These are phyloP conservation scores for Antechinus flavipes DNA, from an alignment of 2,113 vertebrate genomes.

Conservation along the genomic window DNA sequence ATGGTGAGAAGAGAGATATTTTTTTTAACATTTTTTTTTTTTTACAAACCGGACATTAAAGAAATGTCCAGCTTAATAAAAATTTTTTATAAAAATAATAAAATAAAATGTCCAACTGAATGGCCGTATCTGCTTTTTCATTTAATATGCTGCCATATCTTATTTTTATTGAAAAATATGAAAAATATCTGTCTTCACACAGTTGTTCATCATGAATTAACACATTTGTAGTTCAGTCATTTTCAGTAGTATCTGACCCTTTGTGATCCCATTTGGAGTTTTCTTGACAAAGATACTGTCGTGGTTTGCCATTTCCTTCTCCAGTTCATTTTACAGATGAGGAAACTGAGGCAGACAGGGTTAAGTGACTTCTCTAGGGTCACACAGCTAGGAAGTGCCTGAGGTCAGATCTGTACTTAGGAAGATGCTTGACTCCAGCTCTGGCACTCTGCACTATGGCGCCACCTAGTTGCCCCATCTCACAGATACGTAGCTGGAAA, in stretches of 20 bases:
- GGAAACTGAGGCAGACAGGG: not conserved
- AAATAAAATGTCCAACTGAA: too few species aligned
- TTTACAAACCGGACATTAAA: not conserved
- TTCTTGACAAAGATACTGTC: not conserved
- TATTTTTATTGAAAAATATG: not conserved
- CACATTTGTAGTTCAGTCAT: not conserved
- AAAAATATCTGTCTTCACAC: not conserved
- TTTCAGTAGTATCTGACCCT: not conserved
- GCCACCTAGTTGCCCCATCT: not conserved
- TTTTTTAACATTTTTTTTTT: not conserved
- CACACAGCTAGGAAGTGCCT: not conserved
- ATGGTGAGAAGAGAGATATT: not conserved
- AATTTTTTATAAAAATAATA: too few species aligned
- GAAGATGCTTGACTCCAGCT: not conserved
- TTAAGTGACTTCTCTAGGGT: not conserved
- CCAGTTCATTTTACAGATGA: not conserved
- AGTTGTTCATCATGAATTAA: too few species aligned
- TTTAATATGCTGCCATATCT: not conserved
- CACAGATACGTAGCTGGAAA: not conserved
- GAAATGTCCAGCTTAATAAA: not conserved
- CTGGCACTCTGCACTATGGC: not conserved
- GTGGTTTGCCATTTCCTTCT: not conserved
- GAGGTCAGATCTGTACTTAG: not conserved
- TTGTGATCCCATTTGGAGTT: not conserved
- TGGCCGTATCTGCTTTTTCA: not conserved